Base-by-base conservation (phyloP, 1,140 invertebrate species). In the Oreohelix idahoensis region DNA sequence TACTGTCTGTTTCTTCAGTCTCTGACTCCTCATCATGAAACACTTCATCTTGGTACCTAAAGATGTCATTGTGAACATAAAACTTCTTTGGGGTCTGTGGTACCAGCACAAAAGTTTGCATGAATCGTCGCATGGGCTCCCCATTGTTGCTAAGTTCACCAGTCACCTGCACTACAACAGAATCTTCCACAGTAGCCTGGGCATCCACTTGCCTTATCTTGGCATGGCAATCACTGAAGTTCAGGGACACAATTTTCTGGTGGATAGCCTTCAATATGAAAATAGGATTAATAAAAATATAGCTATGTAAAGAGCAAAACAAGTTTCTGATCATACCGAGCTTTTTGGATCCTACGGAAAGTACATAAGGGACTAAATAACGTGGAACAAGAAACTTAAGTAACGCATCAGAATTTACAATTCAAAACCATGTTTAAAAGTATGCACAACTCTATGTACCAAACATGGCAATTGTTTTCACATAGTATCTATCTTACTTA, bases 51-150 rank as follows among this genome's bases (percentile, higher is more conserved):
- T 99, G 98, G 92, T 99, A 99, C 79, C 98, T 96, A 93, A 99
- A 99, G 90, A 99, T 98, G 93, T 99, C 98, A 93, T 99, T 99
- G 91, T 98, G 97, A 29, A 99, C 98, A 91, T 99, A 99, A 93
- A 98, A 99, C 93, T 98, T 97, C 94, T 98, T 98, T 38, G 97
- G 97, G 71, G 96, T 96, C 93, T 98, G 97, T 53, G 96, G 96
- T 73, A 96, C 97, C 89, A 99, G 93, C 26, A 99, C 97, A 94
- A 99, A 99, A 0, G 98, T 99, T 93, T 99, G 98, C 88, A 98
- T 98, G 93, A 99, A 99, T 26, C 97, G 95, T 49, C 98, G 94
- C 97, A 99, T 98, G 32, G 97, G 97, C 89, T 97, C 95, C 1
- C 97, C 97, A 91, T 96, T 96, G 93, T 98, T 99, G 29, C 97